Conservation (phyloP, 2,113 vertebrate species). For the Ciconia stormi region DNA sequence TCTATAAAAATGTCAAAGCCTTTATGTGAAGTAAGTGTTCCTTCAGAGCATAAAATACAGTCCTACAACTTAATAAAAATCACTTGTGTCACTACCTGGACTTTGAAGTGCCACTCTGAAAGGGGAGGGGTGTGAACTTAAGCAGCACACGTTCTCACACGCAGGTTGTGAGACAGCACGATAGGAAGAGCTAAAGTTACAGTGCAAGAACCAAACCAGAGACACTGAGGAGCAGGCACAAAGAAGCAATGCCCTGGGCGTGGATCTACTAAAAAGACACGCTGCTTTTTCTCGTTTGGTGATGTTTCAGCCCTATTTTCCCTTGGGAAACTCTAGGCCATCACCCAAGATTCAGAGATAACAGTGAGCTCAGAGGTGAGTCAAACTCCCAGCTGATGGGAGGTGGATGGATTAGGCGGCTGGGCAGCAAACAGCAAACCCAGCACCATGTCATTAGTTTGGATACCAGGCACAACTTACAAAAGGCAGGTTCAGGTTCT, state of each 20-base stretch:
- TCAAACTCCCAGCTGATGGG: not conserved
- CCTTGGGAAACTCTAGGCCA: not conserved
- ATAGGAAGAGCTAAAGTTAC: not conserved
- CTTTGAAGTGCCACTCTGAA: not conserved
- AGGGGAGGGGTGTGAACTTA: not conserved
- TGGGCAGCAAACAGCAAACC: not conserved
- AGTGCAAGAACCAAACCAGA: not conserved
- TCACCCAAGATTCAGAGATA: not conserved
- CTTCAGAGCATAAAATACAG: constrained; percentile 1
- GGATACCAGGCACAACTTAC: not conserved
- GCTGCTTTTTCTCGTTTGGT: not conserved
- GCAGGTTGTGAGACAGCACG: not conserved
- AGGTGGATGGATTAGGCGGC: not conserved
- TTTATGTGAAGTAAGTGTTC: constrained; percentile 9
- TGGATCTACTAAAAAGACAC: not conserved
- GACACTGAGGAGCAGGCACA: not conserved
- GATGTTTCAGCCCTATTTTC: not conserved
- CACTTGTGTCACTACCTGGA: not conserved
- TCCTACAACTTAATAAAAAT: not conserved
- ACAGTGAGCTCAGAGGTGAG: not conserved
- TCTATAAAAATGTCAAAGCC: constrained; percentile 36
- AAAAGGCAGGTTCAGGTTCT: not conserved
- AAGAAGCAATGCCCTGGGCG: not conserved
- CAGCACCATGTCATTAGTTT: not conserved
- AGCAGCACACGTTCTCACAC: not conserved